These are phyloP conservation scores for Trichomycterus rosablanca DNA, from an alignment of 2,113 vertebrate species.

Conservation along the genomic window DNA sequence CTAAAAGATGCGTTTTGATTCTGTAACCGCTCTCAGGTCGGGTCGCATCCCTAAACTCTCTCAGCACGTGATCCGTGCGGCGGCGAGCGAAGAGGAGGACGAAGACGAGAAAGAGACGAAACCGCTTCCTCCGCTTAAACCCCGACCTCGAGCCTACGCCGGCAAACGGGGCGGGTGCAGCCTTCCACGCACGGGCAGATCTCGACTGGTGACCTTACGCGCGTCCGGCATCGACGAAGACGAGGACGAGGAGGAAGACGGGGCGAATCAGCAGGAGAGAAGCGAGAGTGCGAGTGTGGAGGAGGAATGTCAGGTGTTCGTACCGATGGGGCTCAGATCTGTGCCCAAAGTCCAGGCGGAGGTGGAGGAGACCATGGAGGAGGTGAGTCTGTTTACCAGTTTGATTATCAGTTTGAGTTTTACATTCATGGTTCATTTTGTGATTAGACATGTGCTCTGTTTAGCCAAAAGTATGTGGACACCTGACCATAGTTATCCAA, in stretches of 20 bases:
- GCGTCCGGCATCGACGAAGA: slow-evolving; percentile 72
- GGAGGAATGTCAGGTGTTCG: slow-evolving; percentile 78
- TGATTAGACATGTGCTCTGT: neutral
- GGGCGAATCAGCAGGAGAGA: slow-evolving; percentile 52
- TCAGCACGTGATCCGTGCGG: slow-evolving; percentile 54
- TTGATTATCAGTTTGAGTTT: neutral
- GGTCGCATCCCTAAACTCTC: slow-evolving; percentile 67
- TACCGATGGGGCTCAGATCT: slow-evolving; percentile 79
- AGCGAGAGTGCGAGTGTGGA: slow-evolving; percentile 65
- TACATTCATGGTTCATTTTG: neutral
- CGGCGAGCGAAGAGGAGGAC: slow-evolving; percentile 50
- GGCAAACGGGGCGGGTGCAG: slow-evolving; percentile 37
- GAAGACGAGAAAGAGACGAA: slow-evolving; percentile 11
- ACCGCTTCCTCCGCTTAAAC: neutral
- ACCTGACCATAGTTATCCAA: too few relatives aligned
- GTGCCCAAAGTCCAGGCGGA: slow-evolving; percentile 67
- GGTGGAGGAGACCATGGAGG: slow-evolving; percentile 85
- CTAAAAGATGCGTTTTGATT: too few relatives aligned
- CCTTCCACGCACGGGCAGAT: slow-evolving; percentile 57
- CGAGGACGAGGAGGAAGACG: slow-evolving; percentile 37
- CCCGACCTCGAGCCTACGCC: slow-evolving; percentile 30
- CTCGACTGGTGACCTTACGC: slow-evolving; percentile 76
- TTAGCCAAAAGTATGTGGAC: neutral
- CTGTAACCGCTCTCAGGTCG: slow-evolving; percentile 35
- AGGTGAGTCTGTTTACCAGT: slow-evolving; percentile 65